A percentile compares a stretch with the other conserved stretches of the same genome.
Conservation (phyloP, 53 echinoderm and acorn worm species). For the Hippasteria phrygiana region DNA sequence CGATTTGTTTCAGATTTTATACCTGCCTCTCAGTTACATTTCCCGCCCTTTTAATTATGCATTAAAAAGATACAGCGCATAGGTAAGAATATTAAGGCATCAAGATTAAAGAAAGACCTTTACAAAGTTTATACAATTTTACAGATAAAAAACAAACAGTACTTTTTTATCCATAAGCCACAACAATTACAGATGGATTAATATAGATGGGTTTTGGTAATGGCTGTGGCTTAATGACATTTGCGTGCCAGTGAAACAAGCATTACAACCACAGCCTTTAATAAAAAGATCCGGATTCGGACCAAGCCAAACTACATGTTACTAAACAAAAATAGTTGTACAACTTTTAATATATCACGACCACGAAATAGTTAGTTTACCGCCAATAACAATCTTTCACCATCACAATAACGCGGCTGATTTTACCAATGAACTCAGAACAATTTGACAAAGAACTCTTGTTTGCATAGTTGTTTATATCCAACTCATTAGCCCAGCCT, state of each 20-base stretch:
- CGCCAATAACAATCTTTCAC: background rate
- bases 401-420: background rate
- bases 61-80: too few species aligned
- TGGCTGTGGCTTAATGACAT: background rate
- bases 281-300: background rate
- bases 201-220: background rate
- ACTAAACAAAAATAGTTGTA: background rate
- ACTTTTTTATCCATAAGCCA: too few species aligned
- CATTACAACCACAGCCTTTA: background rate
- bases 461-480: constrained; percentile 24
- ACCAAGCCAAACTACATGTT: background rate
- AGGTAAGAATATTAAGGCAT: too few species aligned
- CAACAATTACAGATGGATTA: too few species aligned
- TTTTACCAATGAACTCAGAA: background rate
- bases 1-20: too few species aligned
- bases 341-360: background rate
- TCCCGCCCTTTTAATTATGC: too few species aligned
- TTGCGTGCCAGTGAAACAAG: background rate
- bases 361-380: background rate
- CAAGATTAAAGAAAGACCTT: too few species aligned
- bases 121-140: too few species aligned
- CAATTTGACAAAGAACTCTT: background rate
- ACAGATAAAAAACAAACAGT: too few species aligned
- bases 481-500: background rate
- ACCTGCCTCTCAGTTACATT: too few species aligned